phyloP scores from a whole-genome alignment of 2,797 vertebrate genomes.

The Leptodactylus fallax region DNA sequence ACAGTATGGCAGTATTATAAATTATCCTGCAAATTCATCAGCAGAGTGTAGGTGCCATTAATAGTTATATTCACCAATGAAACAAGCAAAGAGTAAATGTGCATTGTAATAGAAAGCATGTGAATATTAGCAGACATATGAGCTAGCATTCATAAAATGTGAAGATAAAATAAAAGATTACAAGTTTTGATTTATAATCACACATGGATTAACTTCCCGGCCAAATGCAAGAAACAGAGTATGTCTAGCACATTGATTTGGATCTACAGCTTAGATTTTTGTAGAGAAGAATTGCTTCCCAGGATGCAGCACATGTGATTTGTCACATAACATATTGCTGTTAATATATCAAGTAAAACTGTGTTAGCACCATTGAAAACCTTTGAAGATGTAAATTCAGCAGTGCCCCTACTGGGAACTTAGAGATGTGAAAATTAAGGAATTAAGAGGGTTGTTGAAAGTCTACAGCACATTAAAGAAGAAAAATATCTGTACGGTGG shows the following conservation, averaged over 20 bases:
- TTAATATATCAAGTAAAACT: slow-evolving; percentile 36
- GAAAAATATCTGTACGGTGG: slow-evolving; percentile 13
- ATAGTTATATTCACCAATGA: too few species aligned
- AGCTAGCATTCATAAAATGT: too few species aligned
- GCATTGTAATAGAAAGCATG: background rate
- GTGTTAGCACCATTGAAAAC: slow-evolving; percentile 30
- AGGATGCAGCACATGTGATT: slow-evolving; percentile 1
- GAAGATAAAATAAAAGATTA: background rate
- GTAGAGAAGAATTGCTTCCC: background rate
- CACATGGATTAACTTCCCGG: background rate
- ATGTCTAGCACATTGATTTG: background rate
- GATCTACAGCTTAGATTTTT: background rate
- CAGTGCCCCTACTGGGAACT: background rate
- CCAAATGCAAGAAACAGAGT: background rate
- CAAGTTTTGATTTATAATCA: background rate
- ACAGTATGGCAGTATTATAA: too few species aligned
- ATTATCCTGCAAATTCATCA: too few species aligned
- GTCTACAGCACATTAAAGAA: slow-evolving; percentile 39
- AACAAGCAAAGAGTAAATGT: too few species aligned
- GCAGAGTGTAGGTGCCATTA: too few species aligned
- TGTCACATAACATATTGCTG: slow-evolving; percentile 20
- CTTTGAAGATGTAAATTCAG: slow-evolving; percentile 26
- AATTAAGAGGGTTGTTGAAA: slow-evolving; percentile 35
- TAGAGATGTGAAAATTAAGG: slow-evolving; percentile 31
- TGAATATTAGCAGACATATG: too few species aligned